A percentile compares a stretch with the other conserved stretches of the same genome.
phyloP scores from a whole-genome alignment of 2,888 invertebrate genomes.

The Hypercompe scribonia region DNA sequence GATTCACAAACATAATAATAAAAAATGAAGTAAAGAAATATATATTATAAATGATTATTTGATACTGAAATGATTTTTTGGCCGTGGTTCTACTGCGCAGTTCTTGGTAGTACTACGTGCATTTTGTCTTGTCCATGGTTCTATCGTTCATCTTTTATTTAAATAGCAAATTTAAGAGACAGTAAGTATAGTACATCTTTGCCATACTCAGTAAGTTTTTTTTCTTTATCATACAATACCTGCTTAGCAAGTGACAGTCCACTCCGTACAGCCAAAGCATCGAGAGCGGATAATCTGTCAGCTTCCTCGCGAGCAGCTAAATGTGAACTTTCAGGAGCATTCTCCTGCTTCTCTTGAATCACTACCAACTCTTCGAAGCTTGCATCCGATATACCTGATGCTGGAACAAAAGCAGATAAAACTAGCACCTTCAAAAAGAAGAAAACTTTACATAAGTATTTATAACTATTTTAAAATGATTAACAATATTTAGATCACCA shows the following conservation, averaged over 20 bases:
- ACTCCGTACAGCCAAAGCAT: slow-evolving; percentile 76
- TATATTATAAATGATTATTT: not conserved
- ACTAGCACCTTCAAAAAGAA: not conserved
- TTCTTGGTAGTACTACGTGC: no score
- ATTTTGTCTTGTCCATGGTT: no score
- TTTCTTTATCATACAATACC: slow-evolving; percentile 49
- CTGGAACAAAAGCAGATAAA: slow-evolving; percentile 48
- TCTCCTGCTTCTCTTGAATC: slow-evolving; percentile 78
- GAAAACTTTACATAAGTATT: not conserved
- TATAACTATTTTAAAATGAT: not conserved
- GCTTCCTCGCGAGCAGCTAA: slow-evolving; percentile 80
- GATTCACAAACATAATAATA: not conserved
- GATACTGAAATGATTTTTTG: no score
- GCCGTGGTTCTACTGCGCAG: no score
- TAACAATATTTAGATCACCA: no score
- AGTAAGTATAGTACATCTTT: not conserved
- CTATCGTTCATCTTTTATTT: no score
- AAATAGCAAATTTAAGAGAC: not conserved
- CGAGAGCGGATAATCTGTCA: slow-evolving; percentile 76
- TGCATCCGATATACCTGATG: slow-evolving; percentile 77
- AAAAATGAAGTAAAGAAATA: not conserved
- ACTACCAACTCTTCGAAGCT: slow-evolving; percentile 83
- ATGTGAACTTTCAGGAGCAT: slow-evolving; percentile 66
- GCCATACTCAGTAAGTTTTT: not conserved
- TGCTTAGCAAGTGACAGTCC: slow-evolving; percentile 76